phyloP scores from a whole-genome alignment of 2,113 vertebrate genomes.

The Solea senegalensis region DNA sequence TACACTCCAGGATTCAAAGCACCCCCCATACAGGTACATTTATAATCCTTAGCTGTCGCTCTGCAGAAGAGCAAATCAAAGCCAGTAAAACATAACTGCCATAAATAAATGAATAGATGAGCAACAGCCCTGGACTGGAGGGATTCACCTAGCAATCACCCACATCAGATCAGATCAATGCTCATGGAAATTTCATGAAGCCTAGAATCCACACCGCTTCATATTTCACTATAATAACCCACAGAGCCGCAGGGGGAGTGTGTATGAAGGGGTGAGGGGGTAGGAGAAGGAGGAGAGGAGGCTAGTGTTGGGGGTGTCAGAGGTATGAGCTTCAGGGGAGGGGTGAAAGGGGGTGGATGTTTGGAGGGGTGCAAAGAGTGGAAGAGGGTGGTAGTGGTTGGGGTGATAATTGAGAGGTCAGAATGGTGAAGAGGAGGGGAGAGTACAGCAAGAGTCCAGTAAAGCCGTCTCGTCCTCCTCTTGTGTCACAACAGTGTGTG shows the following conservation, averaged over 20 bases:
- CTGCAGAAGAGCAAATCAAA: conserved; percentile 80
- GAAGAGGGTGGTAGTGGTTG: conserved; percentile 5
- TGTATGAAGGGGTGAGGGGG: conserved; percentile 50
- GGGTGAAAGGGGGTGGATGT: conserved; percentile 28
- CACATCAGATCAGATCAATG: conserved; percentile 84
- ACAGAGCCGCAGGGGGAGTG: conserved; percentile 65
- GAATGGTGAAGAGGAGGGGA: conserved; percentile 26
- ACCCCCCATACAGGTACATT: conserved; percentile 78
- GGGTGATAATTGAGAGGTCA: conserved; percentile 74
- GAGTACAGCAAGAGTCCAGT: conserved; percentile 45
- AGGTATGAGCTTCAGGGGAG: conserved; percentile 49
- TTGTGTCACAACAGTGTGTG: conserved; percentile 38
- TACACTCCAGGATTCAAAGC: conserved; percentile 67
- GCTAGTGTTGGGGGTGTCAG: conserved; percentile 33
- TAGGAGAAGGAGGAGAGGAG: conserved; percentile 30
- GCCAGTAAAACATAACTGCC: conserved; percentile 81
- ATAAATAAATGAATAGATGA: conserved; percentile 83
- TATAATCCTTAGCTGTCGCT: conserved; percentile 80
- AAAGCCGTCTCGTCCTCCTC: conserved; percentile 31
- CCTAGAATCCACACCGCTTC: conserved; percentile 81
- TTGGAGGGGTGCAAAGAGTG: conserved; percentile 17
- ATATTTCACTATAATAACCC: conserved; percentile 86
- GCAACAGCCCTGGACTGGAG: conserved; percentile 77
- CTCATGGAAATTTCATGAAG: conserved; percentile 88
- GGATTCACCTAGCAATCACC: conserved; percentile 85